Evolutionary conservation across 2,888 invertebrate genomes (phyloP), one percentile per base, ranked within the genome.

Genomic region (Archips crataeganus): DNA sequence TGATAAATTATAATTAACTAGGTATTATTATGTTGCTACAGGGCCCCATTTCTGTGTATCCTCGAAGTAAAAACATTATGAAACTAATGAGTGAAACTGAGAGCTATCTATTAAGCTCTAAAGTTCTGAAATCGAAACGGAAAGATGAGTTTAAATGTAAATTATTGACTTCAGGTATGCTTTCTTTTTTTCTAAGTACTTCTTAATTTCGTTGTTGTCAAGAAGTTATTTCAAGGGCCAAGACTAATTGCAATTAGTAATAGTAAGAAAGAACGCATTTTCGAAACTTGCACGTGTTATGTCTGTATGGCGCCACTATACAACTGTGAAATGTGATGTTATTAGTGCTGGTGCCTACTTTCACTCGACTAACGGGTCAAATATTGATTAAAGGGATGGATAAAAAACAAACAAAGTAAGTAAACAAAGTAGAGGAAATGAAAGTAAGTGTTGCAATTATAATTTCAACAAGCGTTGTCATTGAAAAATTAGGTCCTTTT

Each of bases 311-410:
- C 45, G 57, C 13, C n/a, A 23, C 15, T 63, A 57, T 47, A 15
- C 34, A 64, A 64, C 57, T 45, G 57, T 5, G 36, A 15, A 65
- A 51, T 65, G 65, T 39, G 62, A 71, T 71, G 66, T 65, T 64
- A 65, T 71, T 71, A 51, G 65, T 45, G 66, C 49, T 15, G 66
- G 32, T 61, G 65, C 65, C 45, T 61, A 61, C 72, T 68, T 72
- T 66, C 72, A 47, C 67, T 54, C 57, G 34, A 42, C 49, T 49
- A 49, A 49, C 54, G 57, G 63, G 47, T 34, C 61, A 36, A 64
- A 64, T 36, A 36, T 57, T n/a, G 15, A 64, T 64, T 64, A 45
- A 57, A 57, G 32, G 32, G 10, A 32, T 32, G 10, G 4, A 49
- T 47, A 11, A 11, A 13, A 11, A 47, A 47, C 49, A 49, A 13